Evolutionary conservation across 2,888 invertebrate genomes (phyloP).

Genomic region (Tridacna crocea): DNA sequence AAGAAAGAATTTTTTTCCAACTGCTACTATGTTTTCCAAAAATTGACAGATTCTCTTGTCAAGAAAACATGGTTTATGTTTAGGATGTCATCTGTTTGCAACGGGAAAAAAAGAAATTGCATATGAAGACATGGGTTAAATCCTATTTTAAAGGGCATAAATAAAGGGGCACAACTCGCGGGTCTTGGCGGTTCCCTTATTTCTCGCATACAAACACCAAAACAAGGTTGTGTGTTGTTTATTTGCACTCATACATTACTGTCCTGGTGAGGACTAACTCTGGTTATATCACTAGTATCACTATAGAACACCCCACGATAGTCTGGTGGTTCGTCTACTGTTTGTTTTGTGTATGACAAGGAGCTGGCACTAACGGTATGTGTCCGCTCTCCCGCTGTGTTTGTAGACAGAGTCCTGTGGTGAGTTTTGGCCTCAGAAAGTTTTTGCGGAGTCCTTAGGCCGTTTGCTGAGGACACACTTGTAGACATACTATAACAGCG

Average conservation of each 20-base stretch:
- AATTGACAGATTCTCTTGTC: too few relatives aligned
- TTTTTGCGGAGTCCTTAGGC: constrained; percentile 40
- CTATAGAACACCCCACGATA: constrained; percentile 37
- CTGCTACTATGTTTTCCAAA: neutral
- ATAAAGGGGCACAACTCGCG: too few relatives aligned
- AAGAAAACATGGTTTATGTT: too few relatives aligned
- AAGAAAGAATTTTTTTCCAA: neutral
- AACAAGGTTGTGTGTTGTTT: neutral
- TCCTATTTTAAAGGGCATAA: too few relatives aligned
- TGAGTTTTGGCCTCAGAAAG: constrained; percentile 51
- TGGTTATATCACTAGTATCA: constrained; percentile 55
- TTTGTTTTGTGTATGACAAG: constrained; percentile 43
- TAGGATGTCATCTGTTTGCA: too few relatives aligned
- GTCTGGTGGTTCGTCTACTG: constrained; percentile 58
- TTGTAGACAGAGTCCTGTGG: constrained; percentile 63
- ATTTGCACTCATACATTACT: constrained; percentile 61
- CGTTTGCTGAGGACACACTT: constrained; percentile 35
- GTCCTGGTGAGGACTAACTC: constrained; percentile 56
- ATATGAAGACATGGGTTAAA: too few relatives aligned
- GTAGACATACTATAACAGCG: constrained; percentile 75
- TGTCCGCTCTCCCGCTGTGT: constrained; percentile 24
- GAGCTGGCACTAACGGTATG: constrained; percentile 49
- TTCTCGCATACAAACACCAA: too few relatives aligned
- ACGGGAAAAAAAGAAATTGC: too few relatives aligned
- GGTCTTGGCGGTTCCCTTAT: too few relatives aligned